A percentile compares a stretch with the other conserved stretches of the same genome.
Conservation (phyloP, 2,113 vertebrate genomes). For the Tragulus kanchil region DNA sequence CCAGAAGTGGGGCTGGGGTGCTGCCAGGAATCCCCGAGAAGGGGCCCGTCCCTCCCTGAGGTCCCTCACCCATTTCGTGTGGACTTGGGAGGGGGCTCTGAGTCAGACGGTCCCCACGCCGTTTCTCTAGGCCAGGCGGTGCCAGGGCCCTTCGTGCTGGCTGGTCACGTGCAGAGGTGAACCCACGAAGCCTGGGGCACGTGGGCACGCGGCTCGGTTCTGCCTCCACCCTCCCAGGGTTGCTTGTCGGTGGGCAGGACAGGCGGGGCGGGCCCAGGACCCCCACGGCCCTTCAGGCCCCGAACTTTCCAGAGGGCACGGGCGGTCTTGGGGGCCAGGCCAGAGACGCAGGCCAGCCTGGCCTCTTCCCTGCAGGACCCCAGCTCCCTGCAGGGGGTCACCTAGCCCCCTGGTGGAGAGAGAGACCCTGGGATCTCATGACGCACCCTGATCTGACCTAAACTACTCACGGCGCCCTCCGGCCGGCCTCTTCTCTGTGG, state of each 20-base stretch:
- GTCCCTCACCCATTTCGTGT: neutral
- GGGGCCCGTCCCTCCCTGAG: neutral
- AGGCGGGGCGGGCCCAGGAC: neutral
- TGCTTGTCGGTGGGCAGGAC: neutral
- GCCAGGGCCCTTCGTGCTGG: too few relatives aligned
- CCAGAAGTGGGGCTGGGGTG: neutral
- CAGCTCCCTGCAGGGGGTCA: neutral
- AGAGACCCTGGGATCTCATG: neutral
- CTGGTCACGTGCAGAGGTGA: neutral
- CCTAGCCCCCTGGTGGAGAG: neutral
- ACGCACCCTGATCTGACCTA: too few relatives aligned
- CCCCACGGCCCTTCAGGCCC: too few relatives aligned
- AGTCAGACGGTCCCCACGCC: fast-evolving
- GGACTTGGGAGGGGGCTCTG: neutral
- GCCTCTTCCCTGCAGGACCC: neutral
- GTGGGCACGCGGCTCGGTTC: neutral
- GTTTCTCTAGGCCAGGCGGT: neutral
- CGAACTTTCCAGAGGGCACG: neutral
- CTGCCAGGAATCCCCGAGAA: neutral
- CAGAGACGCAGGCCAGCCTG: neutral
- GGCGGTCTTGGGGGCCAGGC: too few relatives aligned
- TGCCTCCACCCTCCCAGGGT: neutral
- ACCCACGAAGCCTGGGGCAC: too few relatives aligned
- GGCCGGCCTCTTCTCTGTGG: neutral
- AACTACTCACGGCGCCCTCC: fast-evolving